Evolutionary conservation across 1,140 invertebrate species (phyloP).

Genomic region (Apis cerana): DNA sequence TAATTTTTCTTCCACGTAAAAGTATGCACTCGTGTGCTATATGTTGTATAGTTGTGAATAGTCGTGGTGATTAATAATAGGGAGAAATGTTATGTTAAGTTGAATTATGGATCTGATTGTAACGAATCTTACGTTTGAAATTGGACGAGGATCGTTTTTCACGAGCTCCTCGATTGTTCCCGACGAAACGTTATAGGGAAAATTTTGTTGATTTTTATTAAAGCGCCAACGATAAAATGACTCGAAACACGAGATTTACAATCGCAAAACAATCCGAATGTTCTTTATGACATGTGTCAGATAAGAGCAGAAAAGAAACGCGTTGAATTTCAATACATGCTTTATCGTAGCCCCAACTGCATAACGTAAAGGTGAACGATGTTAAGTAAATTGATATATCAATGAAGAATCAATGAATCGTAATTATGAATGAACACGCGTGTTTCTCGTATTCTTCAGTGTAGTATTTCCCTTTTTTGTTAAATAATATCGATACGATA

Average conservation of each 20-base stretch:
- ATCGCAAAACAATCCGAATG: slow-evolving; percentile 1
- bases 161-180: too few relatives aligned
- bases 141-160: too few relatives aligned
- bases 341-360: slow-evolving; percentile 15
- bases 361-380: slow-evolving; percentile 4
- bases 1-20: too few relatives aligned
- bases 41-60: too few relatives aligned
- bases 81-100: too few relatives aligned
- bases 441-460: background rate
- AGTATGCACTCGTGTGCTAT: too few relatives aligned
- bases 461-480: slow-evolving; percentile 2
- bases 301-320: slow-evolving; percentile 42
- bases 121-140: too few relatives aligned
- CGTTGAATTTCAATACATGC: slow-evolving; percentile 52
- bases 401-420: slow-evolving; percentile 45
- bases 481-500: background rate
- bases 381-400: slow-evolving; percentile 53
- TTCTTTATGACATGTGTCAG: slow-evolving; percentile 8
- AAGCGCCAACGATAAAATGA: background rate
- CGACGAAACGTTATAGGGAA: too few relatives aligned
- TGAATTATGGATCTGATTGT: too few relatives aligned
- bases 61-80: too few relatives aligned
- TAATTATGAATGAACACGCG: slow-evolving; percentile 56
- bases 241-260: slow-evolving; percentile 31
- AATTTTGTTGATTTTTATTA: background rate